A percentile compares a stretch with the other conserved stretches of the same genome.
These are phyloP conservation scores for Drosophila sechellia DNA, from an alignment of 1,140 invertebrate species.

Conservation along the genomic window DNA sequence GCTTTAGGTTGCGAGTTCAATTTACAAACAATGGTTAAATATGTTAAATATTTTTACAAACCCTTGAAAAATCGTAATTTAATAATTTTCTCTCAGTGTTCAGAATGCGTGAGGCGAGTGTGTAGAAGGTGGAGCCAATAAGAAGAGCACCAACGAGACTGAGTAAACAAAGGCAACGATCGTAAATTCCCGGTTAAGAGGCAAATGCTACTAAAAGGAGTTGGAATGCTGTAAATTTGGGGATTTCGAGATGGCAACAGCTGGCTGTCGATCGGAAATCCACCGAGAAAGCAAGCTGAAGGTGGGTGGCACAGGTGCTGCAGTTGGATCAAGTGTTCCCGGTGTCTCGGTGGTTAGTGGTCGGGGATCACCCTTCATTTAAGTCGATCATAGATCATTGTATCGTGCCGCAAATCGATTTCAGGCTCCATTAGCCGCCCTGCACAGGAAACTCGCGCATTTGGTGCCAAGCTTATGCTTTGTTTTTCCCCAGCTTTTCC, in stretches of 20 bases:
- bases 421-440: slow-evolving; percentile 74
- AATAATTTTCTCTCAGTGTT: neutral
- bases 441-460: slow-evolving; percentile 75
- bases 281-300: too few species aligned
- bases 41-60: too few species aligned
- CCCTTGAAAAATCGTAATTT: too few species aligned
- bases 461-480: slow-evolving; percentile 46
- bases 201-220: slow-evolving; percentile 36
- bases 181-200: slow-evolving; percentile 68
- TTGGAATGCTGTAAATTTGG: slow-evolving; percentile 64
- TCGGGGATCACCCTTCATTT: slow-evolving; percentile 29
- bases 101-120: slow-evolving; percentile 33
- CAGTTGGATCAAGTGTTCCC: neutral
- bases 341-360: slow-evolving; percentile 1
- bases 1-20: too few species aligned
- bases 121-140: slow-evolving; percentile 45
- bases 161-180: slow-evolving; percentile 62
- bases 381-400: slow-evolving; percentile 43
- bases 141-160: slow-evolving; percentile 34
- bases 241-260: slow-evolving; percentile 77
- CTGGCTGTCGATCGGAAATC: slow-evolving; percentile 38
- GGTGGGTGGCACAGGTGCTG: slow-evolving; percentile 53
- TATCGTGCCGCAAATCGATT: slow-evolving; percentile 67
- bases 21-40: too few species aligned
- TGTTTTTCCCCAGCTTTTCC: slow-evolving; percentile 39